Conservation (phyloP, 1,140 invertebrate genomes). For the Euwallacea similis region DNA sequence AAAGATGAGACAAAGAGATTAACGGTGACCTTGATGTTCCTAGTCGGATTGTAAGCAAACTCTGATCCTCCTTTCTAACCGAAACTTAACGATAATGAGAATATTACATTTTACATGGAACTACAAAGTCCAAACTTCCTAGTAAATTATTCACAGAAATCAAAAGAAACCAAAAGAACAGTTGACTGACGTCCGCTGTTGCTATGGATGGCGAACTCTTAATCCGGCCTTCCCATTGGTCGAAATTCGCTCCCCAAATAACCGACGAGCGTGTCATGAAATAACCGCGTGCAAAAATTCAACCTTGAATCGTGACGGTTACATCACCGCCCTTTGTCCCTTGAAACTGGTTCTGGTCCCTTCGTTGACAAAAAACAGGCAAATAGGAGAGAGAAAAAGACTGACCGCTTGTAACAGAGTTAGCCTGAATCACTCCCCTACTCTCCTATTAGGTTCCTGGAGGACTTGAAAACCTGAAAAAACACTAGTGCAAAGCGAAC, state of each 20-base stretch:
- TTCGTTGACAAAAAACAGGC: conserved; percentile 42
- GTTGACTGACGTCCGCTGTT: conserved; percentile 33
- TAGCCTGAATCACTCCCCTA: conserved; percentile 49
- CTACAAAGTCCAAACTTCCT: too few species aligned
- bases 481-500: too few species aligned
- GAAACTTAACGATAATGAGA: too few species aligned
- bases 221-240: conserved; percentile 28
- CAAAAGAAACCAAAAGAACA: neutral
- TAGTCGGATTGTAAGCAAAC: too few species aligned
- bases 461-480: neutral
- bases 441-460: conserved; percentile 42
- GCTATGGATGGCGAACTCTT: conserved; percentile 35
- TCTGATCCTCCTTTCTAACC: too few species aligned
- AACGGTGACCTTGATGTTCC: too few species aligned
- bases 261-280: conserved; percentile 7
- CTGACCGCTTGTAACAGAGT: conserved; percentile 47
- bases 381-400: conserved; percentile 52
- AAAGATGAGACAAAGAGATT: too few species aligned
- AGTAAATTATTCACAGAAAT: too few species aligned
- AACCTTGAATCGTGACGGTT: conserved; percentile 29
- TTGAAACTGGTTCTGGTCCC: conserved; percentile 18
- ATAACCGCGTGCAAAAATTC: conserved; percentile 31
- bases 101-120: too few species aligned
- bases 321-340: conserved; percentile 16
- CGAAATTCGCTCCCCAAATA: conserved; percentile 35